Evolutionary conservation across 2,113 vertebrate genomes (phyloP), one percentile per base, ranked within the genome.

Genomic region (Petaurus breviceps): DNA sequence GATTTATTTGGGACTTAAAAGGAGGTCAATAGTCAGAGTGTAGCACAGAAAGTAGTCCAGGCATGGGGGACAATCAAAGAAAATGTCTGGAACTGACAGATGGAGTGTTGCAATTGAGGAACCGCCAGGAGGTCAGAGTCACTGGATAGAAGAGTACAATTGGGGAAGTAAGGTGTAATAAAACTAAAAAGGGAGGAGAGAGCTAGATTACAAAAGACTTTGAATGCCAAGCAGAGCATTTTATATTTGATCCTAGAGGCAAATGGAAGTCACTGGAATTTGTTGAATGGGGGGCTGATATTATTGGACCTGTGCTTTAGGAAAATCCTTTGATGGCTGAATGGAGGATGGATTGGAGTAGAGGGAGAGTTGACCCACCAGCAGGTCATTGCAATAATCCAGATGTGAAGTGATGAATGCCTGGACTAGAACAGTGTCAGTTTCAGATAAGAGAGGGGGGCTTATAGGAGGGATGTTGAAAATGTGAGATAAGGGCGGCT

Each of bases 341-440:
- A 77, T 77, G 14, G 31, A 77, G 61, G 19, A 77, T n/a, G 37
- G 37, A 77, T 19, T n/a, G 4, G 31, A 77, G 16, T 77, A 14
- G 25, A 9, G 37, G 6, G 1, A 37, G 37, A 19, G 14, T 5
- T 77, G 37, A n/a, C 37, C 61, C 6, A 16, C 4, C 37, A 77
- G 14, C 0, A 16, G 0, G 19, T n/a, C 7, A n/a, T 7, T n/a
- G 3, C 4, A 77, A 77, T n/a, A 77, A n/a, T 77, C 5, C 5
- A n/a, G 4, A 1, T 7, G 0, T n/a, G 31, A 68, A 3, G 0
- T 61, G 61, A 68, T 68, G 61, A 68, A 37, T 31, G 4, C 37
- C 61, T 37, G 3, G 0, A 37, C 31, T n/a, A 68, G 31, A 68
- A 12, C 37, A 77, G 14, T 77, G 14, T 31, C 1, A 19, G 37